Percentiles rank a stretch among this genome's conserved stretches.
These are phyloP conservation scores for Entomyzon cyanotis DNA, from an alignment of 2,113 vertebrate species.

Conservation along the genomic window DNA sequence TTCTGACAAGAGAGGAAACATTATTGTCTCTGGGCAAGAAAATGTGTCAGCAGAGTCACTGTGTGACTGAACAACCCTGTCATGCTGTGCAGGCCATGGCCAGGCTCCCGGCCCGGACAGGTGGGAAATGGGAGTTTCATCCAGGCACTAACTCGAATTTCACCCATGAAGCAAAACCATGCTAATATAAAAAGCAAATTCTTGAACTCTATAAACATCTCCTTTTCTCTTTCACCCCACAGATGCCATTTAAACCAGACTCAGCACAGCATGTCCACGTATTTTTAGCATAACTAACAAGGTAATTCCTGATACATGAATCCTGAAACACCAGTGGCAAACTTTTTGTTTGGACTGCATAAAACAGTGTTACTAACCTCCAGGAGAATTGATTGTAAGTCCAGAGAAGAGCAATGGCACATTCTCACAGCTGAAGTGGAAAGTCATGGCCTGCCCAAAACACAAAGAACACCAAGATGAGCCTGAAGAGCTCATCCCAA, in stretches of 20 bases:
- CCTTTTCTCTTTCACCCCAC: background rate
- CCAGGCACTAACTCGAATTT: background rate
- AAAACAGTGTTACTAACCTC: conserved; percentile 81
- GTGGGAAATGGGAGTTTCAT: background rate
- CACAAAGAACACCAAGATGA: conserved; percentile 6
- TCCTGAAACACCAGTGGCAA: background rate
- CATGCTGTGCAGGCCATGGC: fast-evolving
- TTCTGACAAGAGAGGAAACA: conserved; percentile 73
- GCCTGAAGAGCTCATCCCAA: background rate
- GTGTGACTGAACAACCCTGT: fast-evolving
- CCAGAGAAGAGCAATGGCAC: conserved; percentile 90
- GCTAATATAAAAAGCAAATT: background rate
- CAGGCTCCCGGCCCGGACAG: fast-evolving
- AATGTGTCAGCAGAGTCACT: background rate
- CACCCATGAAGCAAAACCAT: background rate
- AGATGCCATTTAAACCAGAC: background rate
- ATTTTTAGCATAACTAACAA: background rate
- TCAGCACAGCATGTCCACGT: fast-evolving
- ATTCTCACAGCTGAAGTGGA: conserved; percentile 86
- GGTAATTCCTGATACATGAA: background rate
- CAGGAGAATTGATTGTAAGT: conserved; percentile 89
- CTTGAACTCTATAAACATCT: background rate
- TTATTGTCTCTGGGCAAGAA: background rate
- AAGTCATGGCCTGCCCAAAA: conserved; percentile 87
- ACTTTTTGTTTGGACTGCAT: background rate